A percentile compares a stretch with the other conserved stretches of the same genome.
These are phyloP conservation scores for Ceyx margarethae DNA, from an alignment of 2,113 vertebrate genomes.

Conservation along the genomic window DNA sequence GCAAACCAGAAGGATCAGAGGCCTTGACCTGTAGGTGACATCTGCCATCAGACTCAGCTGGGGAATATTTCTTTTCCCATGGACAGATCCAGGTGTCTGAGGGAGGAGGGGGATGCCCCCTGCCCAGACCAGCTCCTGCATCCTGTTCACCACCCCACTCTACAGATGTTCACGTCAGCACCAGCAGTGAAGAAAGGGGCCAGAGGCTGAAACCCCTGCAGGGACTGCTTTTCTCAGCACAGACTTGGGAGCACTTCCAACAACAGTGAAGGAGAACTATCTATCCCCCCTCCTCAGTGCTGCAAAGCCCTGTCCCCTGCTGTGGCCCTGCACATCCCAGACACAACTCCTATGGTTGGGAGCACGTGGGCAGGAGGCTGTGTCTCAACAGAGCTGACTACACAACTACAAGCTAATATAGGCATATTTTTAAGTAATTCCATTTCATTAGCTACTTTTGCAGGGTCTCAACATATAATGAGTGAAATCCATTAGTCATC, in stretches of 20 bases:
- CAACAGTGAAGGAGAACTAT: rapidly evolving
- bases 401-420: background rate
- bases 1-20: background rate
- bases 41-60: rapidly evolving
- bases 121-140: background rate
- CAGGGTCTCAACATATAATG: background rate
- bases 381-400: background rate
- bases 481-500: conserved; percentile 7
- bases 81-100: background rate
- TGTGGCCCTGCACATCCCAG: rapidly evolving
- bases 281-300: background rate
- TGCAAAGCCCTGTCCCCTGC: background rate
- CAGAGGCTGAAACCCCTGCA: background rate
- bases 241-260: background rate
- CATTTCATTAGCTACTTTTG: background rate
- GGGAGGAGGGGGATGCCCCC: background rate
- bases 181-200: rapidly evolving
- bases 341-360: rapidly evolving
- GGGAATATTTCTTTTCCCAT: background rate
- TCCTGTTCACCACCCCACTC: rapidly evolving
- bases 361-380: background rate
- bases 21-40: background rate
- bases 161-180: background rate
- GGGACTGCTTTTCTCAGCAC: background rate
- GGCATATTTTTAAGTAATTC: background rate